Percentiles rank a stretch among this genome's conserved stretches.
phyloP scores from a whole-genome alignment of 2,888 invertebrate genomes.

The Monochamus alternatus region DNA sequence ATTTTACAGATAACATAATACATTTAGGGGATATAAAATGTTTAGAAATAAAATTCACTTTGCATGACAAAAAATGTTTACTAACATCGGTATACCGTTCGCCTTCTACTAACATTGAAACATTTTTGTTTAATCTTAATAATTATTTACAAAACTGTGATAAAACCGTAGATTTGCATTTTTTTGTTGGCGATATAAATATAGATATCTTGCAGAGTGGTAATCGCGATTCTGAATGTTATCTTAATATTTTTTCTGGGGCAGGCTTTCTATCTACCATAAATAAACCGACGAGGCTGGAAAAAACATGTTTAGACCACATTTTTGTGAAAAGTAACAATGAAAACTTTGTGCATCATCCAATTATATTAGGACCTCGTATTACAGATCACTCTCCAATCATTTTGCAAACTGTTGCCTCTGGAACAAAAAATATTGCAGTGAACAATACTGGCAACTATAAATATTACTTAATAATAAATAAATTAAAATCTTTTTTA shows the following conservation, averaged over 20 bases:
- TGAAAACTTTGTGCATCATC: neutral
- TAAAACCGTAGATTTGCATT: neutral
- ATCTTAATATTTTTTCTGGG: neutral
- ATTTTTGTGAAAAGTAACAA: neutral
- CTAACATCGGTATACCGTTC: neutral
- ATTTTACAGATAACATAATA: no score
- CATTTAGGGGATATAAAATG: no score
- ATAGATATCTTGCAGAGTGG: neutral
- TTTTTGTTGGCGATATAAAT: neutral
- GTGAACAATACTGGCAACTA: neutral
- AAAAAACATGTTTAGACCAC: neutral
- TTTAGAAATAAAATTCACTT: no score
- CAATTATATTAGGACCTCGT: neutral
- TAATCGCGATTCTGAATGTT: neutral
- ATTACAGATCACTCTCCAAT: neutral
- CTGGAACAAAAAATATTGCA: neutral
- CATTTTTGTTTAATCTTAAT: neutral
- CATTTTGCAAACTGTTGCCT: neutral
- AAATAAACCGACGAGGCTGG: neutral
- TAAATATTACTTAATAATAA: neutral
- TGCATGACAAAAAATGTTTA: neutral
- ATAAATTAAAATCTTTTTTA: neutral
- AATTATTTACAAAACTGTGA: neutral
- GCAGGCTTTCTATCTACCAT: neutral
- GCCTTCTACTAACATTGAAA: neutral